phyloP scores from a whole-genome alignment of 2,888 invertebrate species.

The Amphiduros pacificus region DNA sequence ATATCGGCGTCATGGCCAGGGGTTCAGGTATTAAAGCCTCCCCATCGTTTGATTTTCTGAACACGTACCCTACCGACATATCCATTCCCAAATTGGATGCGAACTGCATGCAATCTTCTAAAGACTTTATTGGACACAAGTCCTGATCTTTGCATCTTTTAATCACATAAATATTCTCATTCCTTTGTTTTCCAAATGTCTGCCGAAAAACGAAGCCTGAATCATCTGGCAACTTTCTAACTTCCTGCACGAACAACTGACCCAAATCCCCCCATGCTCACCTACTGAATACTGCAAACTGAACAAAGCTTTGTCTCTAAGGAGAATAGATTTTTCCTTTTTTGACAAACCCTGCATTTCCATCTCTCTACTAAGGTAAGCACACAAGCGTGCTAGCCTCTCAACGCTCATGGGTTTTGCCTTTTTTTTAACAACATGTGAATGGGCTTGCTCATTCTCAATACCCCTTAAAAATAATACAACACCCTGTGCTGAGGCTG shows the following conservation, averaged over 20 bases:
- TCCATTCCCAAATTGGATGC: not conserved
- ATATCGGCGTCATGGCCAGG: not conserved
- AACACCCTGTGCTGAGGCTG: not conserved
- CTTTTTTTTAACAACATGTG: not conserved
- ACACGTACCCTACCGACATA: not conserved
- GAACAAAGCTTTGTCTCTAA: not conserved
- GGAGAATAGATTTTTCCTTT: not conserved
- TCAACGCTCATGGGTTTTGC: not conserved
- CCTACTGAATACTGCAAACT: not conserved
- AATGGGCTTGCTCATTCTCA: not conserved
- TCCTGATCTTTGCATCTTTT: not conserved
- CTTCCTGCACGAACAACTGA: not conserved
- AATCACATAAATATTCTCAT: not conserved
- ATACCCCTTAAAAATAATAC: not conserved
- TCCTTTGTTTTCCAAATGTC: not conserved
- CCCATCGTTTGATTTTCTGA: not conserved
- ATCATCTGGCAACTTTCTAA: not conserved
- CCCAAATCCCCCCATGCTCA: not conserved
- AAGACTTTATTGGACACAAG: not conserved
- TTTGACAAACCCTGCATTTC: too few relatives aligned
- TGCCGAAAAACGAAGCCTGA: not conserved
- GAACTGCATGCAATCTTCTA: not conserved
- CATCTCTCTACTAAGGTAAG: not conserved
- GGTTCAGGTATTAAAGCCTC: not conserved
- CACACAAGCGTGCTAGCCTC: not conserved